Evolutionary conservation across 30 jellyfish, hydroid and myxozoan genomes (phyloP).

Genomic region (Chrysaora quinquecirrha): DNA sequence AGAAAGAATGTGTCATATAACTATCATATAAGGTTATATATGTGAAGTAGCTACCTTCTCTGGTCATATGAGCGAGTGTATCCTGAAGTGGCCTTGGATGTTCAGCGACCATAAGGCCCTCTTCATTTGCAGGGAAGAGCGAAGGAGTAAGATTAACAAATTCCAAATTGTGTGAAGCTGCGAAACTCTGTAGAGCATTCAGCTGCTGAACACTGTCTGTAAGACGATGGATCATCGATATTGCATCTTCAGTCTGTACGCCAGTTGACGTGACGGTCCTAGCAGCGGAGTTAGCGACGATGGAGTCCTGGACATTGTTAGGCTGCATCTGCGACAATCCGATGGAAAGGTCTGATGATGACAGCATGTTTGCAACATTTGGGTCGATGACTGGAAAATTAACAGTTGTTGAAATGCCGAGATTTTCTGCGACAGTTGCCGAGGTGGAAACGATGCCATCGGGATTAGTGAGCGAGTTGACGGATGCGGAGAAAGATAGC

Average conservation of each 20-base stretch:
- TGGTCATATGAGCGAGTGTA: conserved; percentile 86
- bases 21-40: no score
- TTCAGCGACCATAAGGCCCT: conserved; percentile 80
- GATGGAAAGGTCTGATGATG: conserved; percentile 71
- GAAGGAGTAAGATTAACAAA: conserved; percentile 95
- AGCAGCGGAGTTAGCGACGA: conserved; percentile 63
- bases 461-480: conserved; percentile 56
- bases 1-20: no score
- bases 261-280: conserved; percentile 98
- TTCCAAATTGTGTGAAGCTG: conserved; percentile 98
- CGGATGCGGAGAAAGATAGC: conserved; percentile 87
- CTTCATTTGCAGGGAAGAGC: conserved; percentile 92
- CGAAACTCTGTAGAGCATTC: conserved; percentile 94
- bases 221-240: conserved; percentile 93
- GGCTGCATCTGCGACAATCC: conserved; percentile 62
- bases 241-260: conserved; percentile 96
- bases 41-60: no score
- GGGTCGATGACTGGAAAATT: conserved; percentile 96
- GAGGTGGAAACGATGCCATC: conserved; percentile 68
- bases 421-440: conserved; percentile 91
- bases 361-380: conserved; percentile 75
- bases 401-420: conserved; percentile 87
- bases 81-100: conserved; percentile 84
- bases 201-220: conserved; percentile 96
- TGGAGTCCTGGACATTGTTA: conserved; percentile 40